These are phyloP conservation scores for Arctia plantaginis DNA, from an alignment of 2,888 invertebrate species.

Conservation along the genomic window DNA sequence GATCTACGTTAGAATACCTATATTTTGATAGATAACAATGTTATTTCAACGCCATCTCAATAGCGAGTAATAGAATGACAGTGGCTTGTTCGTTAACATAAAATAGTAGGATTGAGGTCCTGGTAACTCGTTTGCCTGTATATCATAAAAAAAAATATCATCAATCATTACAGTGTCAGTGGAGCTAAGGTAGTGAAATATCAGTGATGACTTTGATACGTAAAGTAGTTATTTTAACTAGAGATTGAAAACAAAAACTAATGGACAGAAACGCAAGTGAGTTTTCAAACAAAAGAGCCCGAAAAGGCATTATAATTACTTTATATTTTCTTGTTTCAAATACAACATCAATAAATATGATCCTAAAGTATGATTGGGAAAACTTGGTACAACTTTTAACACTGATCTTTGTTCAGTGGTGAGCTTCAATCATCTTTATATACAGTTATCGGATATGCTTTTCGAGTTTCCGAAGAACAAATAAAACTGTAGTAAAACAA, in stretches of 20 bases:
- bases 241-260: too few species aligned
- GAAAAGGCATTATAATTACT: slow-evolving; percentile 21
- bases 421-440: slow-evolving; percentile 47
- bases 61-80: too few species aligned
- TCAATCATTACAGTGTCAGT: too few species aligned
- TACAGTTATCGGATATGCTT: slow-evolving; percentile 47
- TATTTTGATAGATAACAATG: too few species aligned
- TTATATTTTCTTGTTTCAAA: slow-evolving; percentile 44
- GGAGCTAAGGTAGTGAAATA: too few species aligned
- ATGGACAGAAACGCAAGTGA: neutral
- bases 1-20: too few species aligned
- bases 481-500: slow-evolving; percentile 49
- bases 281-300: neutral
- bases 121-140: too few species aligned
- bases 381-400: slow-evolving; percentile 36
- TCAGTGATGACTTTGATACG: neutral
- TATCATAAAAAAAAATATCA: too few species aligned
- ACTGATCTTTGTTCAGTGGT: slow-evolving; percentile 34
- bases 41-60: too few species aligned
- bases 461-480: slow-evolving; percentile 42
- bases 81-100: too few species aligned
- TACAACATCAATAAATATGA: slow-evolving; percentile 40
- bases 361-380: slow-evolving; percentile 35
- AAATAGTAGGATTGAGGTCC: too few species aligned
- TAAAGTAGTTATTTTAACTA: too few species aligned